Evolutionary conservation across 2,113 vertebrate genomes (phyloP).

Genomic region (Phyllostomus hastatus): DNA sequence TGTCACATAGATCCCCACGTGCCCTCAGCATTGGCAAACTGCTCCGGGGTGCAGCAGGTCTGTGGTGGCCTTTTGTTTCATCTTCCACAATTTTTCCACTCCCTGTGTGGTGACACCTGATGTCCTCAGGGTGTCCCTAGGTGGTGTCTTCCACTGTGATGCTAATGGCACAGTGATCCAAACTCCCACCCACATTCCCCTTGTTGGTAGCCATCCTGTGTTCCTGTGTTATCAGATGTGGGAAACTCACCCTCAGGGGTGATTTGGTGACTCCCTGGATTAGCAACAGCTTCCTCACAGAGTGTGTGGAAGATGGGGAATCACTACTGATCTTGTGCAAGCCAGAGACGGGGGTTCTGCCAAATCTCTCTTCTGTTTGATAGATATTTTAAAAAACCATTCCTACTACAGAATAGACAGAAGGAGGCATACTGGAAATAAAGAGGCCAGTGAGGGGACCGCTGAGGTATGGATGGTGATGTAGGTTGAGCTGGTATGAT

Average conservation of each 20-base stretch:
- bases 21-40: accelerated
- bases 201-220: no score
- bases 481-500: not conserved
- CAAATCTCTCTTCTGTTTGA: no score
- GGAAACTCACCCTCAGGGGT: not conserved
- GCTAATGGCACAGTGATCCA: no score
- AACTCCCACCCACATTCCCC: no score
- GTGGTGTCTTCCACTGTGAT: no score
- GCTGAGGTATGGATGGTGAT: not conserved
- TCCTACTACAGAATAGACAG: not conserved
- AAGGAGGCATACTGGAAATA: not conserved
- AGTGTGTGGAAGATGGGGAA: not conserved
- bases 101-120: not conserved
- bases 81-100: not conserved
- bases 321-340: not conserved
- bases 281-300: not conserved
- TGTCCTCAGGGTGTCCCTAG: not conserved
- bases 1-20: no score
- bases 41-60: accelerated
- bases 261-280: not conserved
- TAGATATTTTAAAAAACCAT: not conserved
- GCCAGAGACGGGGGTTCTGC: not conserved
- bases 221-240: no score
- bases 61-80: not conserved
- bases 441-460: not conserved